Evolutionary conservation across 2,888 invertebrate genomes (phyloP), one percentile per base, ranked within the genome.

Genomic region (Tiliacea aurago): DNA sequence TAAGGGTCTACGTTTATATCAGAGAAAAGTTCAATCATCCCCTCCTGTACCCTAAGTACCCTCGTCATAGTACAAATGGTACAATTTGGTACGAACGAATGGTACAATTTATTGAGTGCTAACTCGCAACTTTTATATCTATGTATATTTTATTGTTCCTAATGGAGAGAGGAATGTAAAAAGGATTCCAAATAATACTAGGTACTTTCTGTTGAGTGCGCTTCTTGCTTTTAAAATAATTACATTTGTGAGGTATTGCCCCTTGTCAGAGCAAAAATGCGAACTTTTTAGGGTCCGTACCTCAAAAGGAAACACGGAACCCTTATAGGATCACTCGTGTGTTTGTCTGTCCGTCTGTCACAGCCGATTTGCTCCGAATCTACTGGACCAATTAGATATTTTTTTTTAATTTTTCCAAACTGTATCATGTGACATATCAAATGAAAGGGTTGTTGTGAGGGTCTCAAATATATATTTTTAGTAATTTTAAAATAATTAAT

Each of bases 41-140:
- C 59, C 61, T 58, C 78, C 81, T 67, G 70, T 78, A 70, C 67
- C 43, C 33, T 70, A 70, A 78, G 58, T 77, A 70, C 80, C 78
- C 78, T 67, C 67, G 73, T 82, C 82, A 70, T 49, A 59, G 18
- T 28, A 33, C 15, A 15, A 58, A 77, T 51, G 77, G 45, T 28
- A 66, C 43, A 45, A 43, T 55, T 28, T 65, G 13, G 53, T 61
- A 65, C 68, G 37, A 3, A 33, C 33, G 33, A 53, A 70, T 43
- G 53, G 47, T 55, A 61, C 20, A 70, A 73, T 78, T 67, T 78
- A 81, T 78, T 64, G 70, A 78, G 78, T 70, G 73, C 45, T 68
- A 66, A 69, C 62, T 56, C 58, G 2, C 18, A 13, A 23, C 28
- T 64, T 68, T 56, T 67, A 49, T 73, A 37, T 45, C 5, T 62